Evolutionary conservation across 1,140 invertebrate genomes (phyloP), one percentile per base, ranked within the genome.

Genomic region (Nylanderia fulva): DNA sequence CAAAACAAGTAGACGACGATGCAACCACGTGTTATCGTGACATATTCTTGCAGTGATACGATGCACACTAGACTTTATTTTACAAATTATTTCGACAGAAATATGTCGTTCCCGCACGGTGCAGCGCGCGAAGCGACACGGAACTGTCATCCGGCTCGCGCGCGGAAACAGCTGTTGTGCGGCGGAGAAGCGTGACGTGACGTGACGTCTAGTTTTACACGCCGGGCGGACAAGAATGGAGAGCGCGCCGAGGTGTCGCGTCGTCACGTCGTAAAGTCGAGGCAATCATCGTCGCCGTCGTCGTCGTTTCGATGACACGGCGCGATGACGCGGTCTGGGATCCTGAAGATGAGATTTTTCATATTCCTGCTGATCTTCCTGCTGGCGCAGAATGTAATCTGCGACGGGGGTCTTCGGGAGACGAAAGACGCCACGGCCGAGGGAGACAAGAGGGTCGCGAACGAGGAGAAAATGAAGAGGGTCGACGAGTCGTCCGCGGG

Each of bases 261-360:
- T 8, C 18, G 66, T 58, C 66, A 48, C 45, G 48, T 82, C 7
- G 66, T 69, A 21, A 39, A 18, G 24, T 1, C 6, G 5, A n/a
- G 68, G 33, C 1, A n/a, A 48, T 6, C 71, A n/a, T 52, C 29
- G 61, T 64, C 75, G 63, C 66, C 48, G 36, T 39, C 33, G 21
- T 58, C 42, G 58, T 54, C 85, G 56, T 64, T 76, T 89, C 88
- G 85, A 92, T 92, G 92, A 87, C 85, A 80, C 45, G 36, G 11
- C 42, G 86, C 56, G 80, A 93, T 93, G 92, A 93, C 85, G 76
- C 90, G 76, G 54, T 90, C 85, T 29, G 92, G 89, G 88, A 93
- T 91, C 63, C 91, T 89, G 66, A 92, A 86, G 48, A 91, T 91
- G 68, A 88, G 92, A 33, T 89, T 91, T 75, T 89, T 91, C 64